phyloP scores from a whole-genome alignment of 2,113 vertebrate species.

The Cervus canadensis region DNA sequence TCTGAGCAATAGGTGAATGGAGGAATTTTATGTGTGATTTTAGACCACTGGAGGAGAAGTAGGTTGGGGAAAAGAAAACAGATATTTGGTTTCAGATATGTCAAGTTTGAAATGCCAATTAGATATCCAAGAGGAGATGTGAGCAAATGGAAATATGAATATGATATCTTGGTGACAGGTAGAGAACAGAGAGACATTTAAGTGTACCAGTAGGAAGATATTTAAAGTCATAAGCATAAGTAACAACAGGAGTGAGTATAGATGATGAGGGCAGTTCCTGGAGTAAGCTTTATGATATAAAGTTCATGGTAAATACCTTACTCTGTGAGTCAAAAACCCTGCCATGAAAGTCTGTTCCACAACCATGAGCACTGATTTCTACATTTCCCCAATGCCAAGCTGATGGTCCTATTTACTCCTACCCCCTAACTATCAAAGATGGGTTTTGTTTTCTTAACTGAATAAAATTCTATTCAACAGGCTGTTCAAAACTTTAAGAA shows the following conservation, averaged over 20 bases:
- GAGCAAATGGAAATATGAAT: neutral
- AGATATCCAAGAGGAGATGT: neutral
- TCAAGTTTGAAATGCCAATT: neutral
- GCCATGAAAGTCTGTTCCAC: neutral
- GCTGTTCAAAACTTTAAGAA: neutral
- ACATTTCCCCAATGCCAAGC: neutral
- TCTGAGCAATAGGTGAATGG: neutral
- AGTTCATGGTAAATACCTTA: neutral
- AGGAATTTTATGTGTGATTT: neutral
- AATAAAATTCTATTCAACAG: neutral
- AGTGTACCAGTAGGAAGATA: neutral
- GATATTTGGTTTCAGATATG: neutral
- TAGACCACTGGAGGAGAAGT: neutral
- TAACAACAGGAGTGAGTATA: neutral
- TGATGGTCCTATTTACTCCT: neutral
- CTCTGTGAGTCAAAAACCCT: neutral
- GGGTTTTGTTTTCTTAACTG: neutral
- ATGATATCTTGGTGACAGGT: neutral
- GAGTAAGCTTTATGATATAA: neutral
- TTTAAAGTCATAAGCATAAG: neutral
- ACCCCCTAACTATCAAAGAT: neutral
- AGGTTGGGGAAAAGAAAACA: neutral
- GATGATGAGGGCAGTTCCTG: neutral
- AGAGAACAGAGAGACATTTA: neutral
- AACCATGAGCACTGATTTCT: neutral